Evolutionary conservation across 1,140 invertebrate genomes (phyloP).

Genomic region (Pseudobourletiella spinata): DNA sequence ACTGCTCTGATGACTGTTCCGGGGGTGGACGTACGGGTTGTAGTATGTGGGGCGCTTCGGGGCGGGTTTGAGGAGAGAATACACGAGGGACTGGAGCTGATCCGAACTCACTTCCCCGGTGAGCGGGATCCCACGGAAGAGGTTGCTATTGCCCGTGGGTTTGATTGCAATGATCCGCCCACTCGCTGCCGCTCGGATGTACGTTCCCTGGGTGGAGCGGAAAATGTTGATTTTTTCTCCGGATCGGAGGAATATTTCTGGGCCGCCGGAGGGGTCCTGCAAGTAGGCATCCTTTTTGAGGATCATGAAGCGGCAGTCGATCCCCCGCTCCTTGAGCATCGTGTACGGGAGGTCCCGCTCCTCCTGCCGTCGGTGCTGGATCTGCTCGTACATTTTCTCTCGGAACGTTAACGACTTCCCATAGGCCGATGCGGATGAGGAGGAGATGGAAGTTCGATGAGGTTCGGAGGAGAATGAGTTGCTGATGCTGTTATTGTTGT

Average conservation of each 20-base stretch:
- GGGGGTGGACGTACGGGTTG: neutral
- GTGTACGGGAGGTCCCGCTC: neutral
- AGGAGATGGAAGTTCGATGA: neutral
- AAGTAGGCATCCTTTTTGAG: conserved; percentile 29
- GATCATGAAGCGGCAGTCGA: conserved; percentile 18
- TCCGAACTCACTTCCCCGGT: conserved; percentile 23
- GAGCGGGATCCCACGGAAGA: neutral
- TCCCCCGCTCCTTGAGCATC: conserved; percentile 20
- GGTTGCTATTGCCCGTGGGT: neutral
- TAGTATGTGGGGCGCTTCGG: neutral
- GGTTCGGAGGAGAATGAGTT: neutral
- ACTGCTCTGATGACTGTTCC: too few species aligned
- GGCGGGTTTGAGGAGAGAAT: conserved; percentile 14
- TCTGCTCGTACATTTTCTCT: conserved; percentile 2
- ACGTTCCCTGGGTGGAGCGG: conserved; percentile 18
- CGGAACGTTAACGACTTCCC: neutral
- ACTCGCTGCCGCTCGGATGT: conserved; percentile 16
- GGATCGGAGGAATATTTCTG: conserved; percentile 24
- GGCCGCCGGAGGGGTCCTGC: conserved; percentile 22
- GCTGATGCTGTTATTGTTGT: neutral
- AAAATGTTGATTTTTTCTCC: conserved; percentile 29
- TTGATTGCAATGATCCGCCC: conserved; percentile 18
- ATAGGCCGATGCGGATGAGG: too few species aligned
- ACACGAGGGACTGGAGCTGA: conserved; percentile 22
- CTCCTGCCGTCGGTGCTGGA: neutral